phyloP scores from a whole-genome alignment of 2,113 vertebrate genomes.

The Phainopepla nitens region DNA sequence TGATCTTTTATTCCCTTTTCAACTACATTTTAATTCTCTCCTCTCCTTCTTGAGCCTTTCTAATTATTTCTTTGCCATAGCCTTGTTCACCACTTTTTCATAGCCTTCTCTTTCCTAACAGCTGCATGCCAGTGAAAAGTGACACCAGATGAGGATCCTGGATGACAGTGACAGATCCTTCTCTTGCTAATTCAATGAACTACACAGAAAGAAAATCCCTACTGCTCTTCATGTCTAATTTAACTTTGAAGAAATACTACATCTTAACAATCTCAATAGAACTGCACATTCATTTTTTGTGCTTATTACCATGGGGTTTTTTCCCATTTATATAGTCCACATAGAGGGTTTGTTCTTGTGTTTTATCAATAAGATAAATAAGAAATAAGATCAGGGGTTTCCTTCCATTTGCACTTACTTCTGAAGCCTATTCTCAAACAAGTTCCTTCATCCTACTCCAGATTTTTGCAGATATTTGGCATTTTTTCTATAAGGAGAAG shows the following conservation, averaged over 20 bases:
- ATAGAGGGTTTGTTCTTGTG: background rate
- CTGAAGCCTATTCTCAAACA: background rate
- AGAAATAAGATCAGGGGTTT: background rate
- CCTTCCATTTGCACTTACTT: background rate
- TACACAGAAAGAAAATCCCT: background rate
- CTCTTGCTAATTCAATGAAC: background rate
- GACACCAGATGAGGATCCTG: background rate
- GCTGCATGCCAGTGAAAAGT: background rate
- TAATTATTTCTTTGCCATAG: background rate
- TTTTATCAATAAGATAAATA: background rate
- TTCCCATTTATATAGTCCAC: background rate
- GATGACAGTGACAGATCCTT: background rate
- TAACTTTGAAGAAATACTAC: background rate
- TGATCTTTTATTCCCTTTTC: background rate
- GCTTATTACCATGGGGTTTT: fast-evolving
- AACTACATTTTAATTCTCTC: background rate
- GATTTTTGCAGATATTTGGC: background rate
- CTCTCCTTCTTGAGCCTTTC: background rate
- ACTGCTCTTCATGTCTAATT: background rate
- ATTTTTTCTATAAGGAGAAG: background rate
- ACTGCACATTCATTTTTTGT: background rate
- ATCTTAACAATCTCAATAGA: background rate
- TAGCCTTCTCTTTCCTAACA: background rate
- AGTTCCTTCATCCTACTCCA: background rate
- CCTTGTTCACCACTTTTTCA: background rate